Percentiles rank a stretch among this genome's conserved stretches.
Evolutionary conservation across 2,113 vertebrate species (phyloP).

Genomic region (Ornithorhynchus anatinus): DNA sequence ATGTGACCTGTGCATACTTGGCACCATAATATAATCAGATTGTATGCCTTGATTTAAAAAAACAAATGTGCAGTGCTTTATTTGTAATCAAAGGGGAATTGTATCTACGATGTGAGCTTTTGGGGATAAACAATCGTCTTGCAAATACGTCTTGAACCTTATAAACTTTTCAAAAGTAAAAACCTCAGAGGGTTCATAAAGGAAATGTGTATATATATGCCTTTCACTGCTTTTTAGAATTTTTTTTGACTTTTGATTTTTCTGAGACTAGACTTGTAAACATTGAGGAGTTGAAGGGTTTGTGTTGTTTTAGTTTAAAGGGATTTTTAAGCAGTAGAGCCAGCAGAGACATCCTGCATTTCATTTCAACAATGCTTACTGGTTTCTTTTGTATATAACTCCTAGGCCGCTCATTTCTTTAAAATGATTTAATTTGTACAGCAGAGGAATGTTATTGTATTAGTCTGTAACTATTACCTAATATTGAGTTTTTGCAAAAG

Average conservation of each 20-base stretch:
- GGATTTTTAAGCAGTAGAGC: constrained; percentile 76
- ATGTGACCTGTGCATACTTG: constrained; percentile 63
- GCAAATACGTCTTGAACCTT: constrained; percentile 68
- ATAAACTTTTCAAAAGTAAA: constrained; percentile 67
- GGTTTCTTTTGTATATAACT: constrained; percentile 89
- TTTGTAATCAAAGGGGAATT: constrained; percentile 72
- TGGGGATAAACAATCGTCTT: constrained; percentile 64
- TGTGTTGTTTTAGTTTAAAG: constrained; percentile 80
- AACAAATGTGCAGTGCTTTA: constrained; percentile 67
- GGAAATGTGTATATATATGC: constrained; percentile 92
- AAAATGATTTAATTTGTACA: constrained; percentile 92
- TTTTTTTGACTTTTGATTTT: constrained; percentile 76
- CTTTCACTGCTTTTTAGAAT: constrained; percentile 85
- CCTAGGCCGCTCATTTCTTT: constrained; percentile 87
- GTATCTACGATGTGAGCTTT: constrained; percentile 71
- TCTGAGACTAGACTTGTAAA: constrained; percentile 77
- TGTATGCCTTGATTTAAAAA: constrained; percentile 73
- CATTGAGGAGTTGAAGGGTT: constrained; percentile 77
- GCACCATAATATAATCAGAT: constrained; percentile 65
- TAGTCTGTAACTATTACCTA: constrained; percentile 85
- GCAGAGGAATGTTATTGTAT: constrained; percentile 91
- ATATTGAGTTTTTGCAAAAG: constrained; percentile 80
- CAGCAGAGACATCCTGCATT: constrained; percentile 76
- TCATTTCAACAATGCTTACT: constrained; percentile 84
- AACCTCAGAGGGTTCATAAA: constrained; percentile 68